phyloP scores from a whole-genome alignment of 64 coral and sea anemone genomes.

The Montipora sp. region DNA sequence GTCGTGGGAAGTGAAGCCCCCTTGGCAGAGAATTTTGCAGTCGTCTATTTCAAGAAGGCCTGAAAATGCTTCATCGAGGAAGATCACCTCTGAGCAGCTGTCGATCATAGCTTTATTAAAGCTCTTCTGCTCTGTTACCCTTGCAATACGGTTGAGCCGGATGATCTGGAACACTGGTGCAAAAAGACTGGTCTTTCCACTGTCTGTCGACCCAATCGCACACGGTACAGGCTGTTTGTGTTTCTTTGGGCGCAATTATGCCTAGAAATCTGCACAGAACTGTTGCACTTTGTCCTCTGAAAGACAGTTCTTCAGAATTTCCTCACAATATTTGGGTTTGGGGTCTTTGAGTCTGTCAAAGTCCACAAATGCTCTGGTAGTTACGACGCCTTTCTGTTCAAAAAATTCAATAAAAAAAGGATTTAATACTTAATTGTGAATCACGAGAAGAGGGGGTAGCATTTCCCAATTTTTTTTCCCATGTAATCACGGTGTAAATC shows the following conservation, averaged over 20 bases:
- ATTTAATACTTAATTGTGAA: no score
- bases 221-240: not conserved
- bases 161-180: no score
- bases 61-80: not conserved
- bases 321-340: not conserved
- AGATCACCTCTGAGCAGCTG: not conserved
- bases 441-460: not conserved
- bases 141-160: not conserved
- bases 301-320: not conserved
- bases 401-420: no score
- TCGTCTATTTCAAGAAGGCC: slow-evolving; percentile 13
- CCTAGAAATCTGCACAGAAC: not conserved
- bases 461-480: no score
- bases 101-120: not conserved
- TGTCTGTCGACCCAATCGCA: not conserved
- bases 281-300: not conserved
- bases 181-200: slow-evolving; percentile 1
- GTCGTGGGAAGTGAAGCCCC: slow-evolving; percentile 28
- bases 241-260: not conserved
- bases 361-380: not conserved
- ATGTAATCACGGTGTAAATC: no score
- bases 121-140: slow-evolving; percentile 7
- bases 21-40: not conserved
- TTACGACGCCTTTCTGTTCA: not conserved
- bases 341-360: not conserved